Conservation (phyloP, 2,113 vertebrate species). For the Malurus cyaneus region DNA sequence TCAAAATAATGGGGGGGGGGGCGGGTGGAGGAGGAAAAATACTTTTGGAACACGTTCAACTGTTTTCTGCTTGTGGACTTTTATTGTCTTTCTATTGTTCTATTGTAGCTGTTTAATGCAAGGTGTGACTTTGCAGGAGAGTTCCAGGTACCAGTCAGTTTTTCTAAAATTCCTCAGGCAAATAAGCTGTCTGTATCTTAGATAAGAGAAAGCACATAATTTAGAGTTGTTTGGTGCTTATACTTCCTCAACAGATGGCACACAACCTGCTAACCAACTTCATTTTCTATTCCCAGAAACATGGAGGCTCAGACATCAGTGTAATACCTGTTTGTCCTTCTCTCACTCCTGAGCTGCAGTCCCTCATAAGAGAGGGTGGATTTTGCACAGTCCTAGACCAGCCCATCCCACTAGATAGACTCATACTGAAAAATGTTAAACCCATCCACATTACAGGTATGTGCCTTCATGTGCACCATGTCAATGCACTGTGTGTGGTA, state of each 20-base stretch:
- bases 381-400: constrained; percentile 86
- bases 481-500: rapidly evolving
- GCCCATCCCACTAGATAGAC: constrained; percentile 86
- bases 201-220: background rate
- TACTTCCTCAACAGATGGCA: background rate
- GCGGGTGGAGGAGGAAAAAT: rapidly evolving
- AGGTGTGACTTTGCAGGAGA: background rate
- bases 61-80: background rate
- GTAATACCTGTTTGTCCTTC: constrained; percentile 68
- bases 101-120: background rate
- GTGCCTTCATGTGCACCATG: background rate
- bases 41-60: background rate
- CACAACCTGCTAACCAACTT: background rate
- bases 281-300: constrained; percentile 73
- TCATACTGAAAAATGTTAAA: constrained; percentile 83
- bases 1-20: background rate
- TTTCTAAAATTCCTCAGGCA: background rate
- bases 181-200: background rate
- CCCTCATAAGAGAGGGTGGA: constrained; percentile 83
- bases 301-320: constrained; percentile 69
- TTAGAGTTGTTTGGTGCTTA: background rate
- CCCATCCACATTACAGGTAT: constrained; percentile 62
- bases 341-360: constrained; percentile 81
- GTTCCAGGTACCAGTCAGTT: background rate
- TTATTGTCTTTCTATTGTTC: background rate